Evolutionary conservation across 2,888 invertebrate genomes (phyloP), one percentile per base, ranked within the genome.

Genomic region (Eupeodes latifasciatus): DNA sequence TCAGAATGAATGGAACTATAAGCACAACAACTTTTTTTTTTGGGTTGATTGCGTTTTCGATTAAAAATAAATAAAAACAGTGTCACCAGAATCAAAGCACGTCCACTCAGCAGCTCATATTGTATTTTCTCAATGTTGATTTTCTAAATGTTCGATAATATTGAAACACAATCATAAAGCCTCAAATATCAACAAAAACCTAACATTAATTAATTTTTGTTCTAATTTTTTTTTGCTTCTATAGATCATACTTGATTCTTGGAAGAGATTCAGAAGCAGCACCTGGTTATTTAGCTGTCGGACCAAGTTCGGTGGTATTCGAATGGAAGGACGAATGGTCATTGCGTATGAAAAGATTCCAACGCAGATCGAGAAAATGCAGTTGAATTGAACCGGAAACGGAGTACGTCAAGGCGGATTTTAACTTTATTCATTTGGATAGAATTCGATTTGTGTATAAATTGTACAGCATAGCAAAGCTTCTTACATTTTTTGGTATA

Each of bases 361-460:
- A 93, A 91, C 93, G 93, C 89, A 92, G 93, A 67, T 93, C 93
- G 59, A 93, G 93, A 89, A 93, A 93, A 93, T 93, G 93, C 91
- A 93, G 93, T 92, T 93, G 93, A 93, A 93, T 93, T 93, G 93
- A 93, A 91, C 93, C 92, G 93, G 92, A 93, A 92, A 92, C 93
- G 92, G 92, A 93, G 91, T 93, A 92, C 92, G 91, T 93, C 92
- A 93, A 91, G 91, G 91, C 92, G 90, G 93, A 93, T 91, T 93
- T 92, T 92, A 92, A 92, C 92, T 93, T 92, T 92, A 91, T 92
- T 91, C 91, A 92, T 90, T 91, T 93, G 92, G 92, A 92, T 91
- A 91, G 92, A 91, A 92, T 92, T 92, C 91, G 91, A 91, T 92
- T 93, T 91, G 91, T 93, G 93, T 93, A 93, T 93, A 93, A 93